A percentile compares a stretch with the other conserved stretches of the same genome.
These are phyloP conservation scores for Corythaixoides concolor DNA, from an alignment of 2,113 vertebrate genomes.

Conservation along the genomic window DNA sequence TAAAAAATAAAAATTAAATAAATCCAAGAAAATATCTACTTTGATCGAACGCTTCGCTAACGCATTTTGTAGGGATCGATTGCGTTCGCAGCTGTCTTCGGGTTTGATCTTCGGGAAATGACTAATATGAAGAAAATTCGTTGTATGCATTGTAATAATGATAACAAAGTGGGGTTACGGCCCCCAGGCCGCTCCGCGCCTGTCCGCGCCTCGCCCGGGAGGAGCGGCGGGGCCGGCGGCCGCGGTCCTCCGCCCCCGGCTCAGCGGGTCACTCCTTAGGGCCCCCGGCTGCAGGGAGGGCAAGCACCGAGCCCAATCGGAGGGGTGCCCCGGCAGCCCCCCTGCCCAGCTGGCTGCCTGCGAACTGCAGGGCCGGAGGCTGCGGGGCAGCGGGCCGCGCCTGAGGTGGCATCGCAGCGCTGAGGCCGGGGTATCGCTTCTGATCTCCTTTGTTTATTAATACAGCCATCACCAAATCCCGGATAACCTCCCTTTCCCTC, in stretches of 20 bases:
- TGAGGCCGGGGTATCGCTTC: not conserved
- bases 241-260: no score
- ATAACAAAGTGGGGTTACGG: not conserved
- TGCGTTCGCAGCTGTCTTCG: not conserved
- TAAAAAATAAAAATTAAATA: not conserved
- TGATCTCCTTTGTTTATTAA: conserved; percentile 44
- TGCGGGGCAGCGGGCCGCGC: not conserved
- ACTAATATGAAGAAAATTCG: not conserved
- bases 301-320: not conserved
- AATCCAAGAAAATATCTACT: not conserved
- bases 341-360: not conserved
- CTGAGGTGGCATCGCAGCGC: not conserved
- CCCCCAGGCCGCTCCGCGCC: not conserved
- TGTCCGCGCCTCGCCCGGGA: not conserved
- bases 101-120: not conserved
- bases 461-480: conserved; percentile 25
- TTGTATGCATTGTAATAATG: not conserved
- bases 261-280: not conserved
- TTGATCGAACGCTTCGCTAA: not conserved
- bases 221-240: no score
- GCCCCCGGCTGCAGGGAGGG: not conserved
- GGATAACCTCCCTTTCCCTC: conserved; percentile 33
- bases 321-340: not conserved
- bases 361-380: not conserved
- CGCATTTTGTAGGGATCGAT: not conserved